These are phyloP conservation scores for Dicyrtomina minuta DNA, from an alignment of 2,888 invertebrate species.

Conservation along the genomic window DNA sequence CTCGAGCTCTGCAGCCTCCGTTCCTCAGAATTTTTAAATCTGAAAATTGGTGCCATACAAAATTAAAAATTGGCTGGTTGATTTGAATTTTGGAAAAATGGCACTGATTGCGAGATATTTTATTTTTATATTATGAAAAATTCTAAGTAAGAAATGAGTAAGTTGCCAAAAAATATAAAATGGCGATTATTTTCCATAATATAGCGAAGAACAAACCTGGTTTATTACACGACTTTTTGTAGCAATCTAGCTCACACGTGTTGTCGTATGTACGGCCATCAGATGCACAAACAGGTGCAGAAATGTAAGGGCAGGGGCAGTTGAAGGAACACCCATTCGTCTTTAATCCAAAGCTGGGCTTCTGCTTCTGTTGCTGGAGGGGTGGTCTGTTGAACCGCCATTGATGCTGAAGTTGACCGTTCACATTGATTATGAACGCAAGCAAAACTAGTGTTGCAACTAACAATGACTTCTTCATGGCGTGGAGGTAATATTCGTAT, in stretches of 20 bases:
- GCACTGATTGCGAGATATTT: neutral
- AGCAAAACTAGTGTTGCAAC: neutral
- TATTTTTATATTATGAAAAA: neutral
- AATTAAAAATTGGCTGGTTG: no score
- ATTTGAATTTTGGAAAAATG: neutral
- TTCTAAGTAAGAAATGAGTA: neutral
- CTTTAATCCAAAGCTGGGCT: no score
- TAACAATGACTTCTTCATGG: neutral
- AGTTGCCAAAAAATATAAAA: neutral
- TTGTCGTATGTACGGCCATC: conserved; percentile 15
- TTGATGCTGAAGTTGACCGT: neutral
- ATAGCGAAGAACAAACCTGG: conserved; percentile 1
- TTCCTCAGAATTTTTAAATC: neutral
- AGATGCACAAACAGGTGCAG: conserved; percentile 15
- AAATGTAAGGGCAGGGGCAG: conserved; percentile 20
- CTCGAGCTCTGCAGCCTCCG: neutral
- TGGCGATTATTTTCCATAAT: neutral
- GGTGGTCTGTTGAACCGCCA: conserved; percentile 22
- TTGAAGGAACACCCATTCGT: neutral
- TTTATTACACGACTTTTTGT: neutral
- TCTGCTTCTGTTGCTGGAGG: neutral
- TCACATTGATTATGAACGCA: neutral
- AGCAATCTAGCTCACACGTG: conserved; percentile 10
- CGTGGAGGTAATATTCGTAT: neutral
- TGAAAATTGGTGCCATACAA: no score